Conservation (phyloP, 2,888 invertebrate species). For the Spicauda simplicius region DNA sequence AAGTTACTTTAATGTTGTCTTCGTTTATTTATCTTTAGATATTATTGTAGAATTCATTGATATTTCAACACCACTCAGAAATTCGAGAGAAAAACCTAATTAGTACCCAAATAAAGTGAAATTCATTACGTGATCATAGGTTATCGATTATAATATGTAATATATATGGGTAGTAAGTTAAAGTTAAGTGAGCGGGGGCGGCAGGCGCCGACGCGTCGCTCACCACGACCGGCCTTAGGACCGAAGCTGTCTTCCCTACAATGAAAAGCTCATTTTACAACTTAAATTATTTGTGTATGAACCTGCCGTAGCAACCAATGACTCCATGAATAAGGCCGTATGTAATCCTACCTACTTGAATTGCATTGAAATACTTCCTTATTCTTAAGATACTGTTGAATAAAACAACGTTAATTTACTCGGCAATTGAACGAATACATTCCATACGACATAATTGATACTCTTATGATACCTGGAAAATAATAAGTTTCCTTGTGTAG, state of each 20-base stretch:
- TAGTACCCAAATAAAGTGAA: constrained; percentile 48
- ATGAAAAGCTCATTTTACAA: background rate
- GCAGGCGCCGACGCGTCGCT: constrained; percentile 37
- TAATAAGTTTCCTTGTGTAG: background rate
- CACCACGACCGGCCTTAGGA: constrained; percentile 17
- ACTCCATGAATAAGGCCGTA: background rate
- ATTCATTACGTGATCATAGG: constrained; percentile 46
- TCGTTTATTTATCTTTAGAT: too few relatives aligned
- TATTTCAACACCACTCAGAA: too few relatives aligned
- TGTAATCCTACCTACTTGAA: background rate
- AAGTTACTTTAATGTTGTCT: too few relatives aligned
- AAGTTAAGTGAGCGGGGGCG: constrained; percentile 40
- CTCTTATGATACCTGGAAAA: background rate
- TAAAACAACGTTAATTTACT: background rate
- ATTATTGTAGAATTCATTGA: too few relatives aligned
- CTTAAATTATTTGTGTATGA: background rate
- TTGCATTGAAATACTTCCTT: background rate
- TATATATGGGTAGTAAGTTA: constrained; percentile 24
- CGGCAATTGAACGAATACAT: background rate
- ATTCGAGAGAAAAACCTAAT: too few relatives aligned
- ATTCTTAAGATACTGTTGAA: background rate
- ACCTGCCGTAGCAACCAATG: background rate
- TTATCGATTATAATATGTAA: constrained; percentile 37
- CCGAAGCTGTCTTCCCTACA: background rate
- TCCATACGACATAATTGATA: background rate